Base-by-base conservation (phyloP, 1,140 invertebrate genomes). In the Muscidifurax raptorellus region DNA sequence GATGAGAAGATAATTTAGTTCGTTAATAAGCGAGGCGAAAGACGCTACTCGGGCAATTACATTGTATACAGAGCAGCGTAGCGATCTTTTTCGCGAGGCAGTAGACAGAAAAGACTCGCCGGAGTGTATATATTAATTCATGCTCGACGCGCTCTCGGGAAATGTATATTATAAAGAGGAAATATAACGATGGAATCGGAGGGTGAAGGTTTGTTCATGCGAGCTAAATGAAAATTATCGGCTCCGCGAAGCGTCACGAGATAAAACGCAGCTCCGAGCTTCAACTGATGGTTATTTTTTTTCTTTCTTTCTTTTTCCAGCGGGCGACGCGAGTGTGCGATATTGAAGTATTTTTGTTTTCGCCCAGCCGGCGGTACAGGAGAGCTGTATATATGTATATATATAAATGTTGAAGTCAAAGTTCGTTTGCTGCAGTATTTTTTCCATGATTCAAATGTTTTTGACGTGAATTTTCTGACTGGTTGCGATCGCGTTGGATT, bases 141-240 rank as follows among this genome's bases (percentile, higher is more conserved):
- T 28, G 27, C 66, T 69, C n/a, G 27, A 69, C 25, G 27, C 25
- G 27, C 25, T 28, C 25, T 0, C 40, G 69, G 44, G 52, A 80
- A 72, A 75, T 30, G 27, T 30, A 22, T 15, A 18, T 4, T 12
- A 64, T 28, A 25, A 22, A 15, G 22, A 36, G n/a, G 80, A 40
- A 40, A 40, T 40, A 64, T 74, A 75, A 75, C 47, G 47, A 22
- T 47, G 44, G 72, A 67, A 83, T 75, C n/a, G 75, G 52, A 3
- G 74, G 4, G 6, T 32, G 67, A 1, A 27, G 47, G 66, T 36
- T 84, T 74, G 67, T 69, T 67, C 47, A 67, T 75, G 47, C 77
- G 83, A 44, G 36, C 52, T 66, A 52, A 81, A 85, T 81, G 78
- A 77, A 85, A 85, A 85, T 85, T 85, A 85, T 85, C 59, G 72